These are phyloP conservation scores for Podarcis cretensis DNA, from an alignment of 2,113 vertebrate species.

Conservation along the genomic window DNA sequence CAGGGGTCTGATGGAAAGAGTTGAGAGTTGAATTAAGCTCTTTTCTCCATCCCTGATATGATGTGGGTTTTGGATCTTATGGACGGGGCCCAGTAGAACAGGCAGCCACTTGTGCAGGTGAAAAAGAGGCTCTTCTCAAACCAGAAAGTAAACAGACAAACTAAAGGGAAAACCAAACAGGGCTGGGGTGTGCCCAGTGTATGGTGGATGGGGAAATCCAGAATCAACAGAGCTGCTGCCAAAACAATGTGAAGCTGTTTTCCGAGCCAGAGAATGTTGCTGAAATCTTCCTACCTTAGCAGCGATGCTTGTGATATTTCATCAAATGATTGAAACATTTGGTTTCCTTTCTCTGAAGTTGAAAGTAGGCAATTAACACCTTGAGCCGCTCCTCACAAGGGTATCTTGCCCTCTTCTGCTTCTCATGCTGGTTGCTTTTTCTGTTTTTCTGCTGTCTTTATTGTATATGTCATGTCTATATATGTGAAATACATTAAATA, in stretches of 20 bases:
- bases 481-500: not conserved
- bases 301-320: not conserved
- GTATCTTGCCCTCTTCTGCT: not conserved
- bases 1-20: not conserved
- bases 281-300: not conserved
- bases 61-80: constrained; percentile 7
- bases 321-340: not conserved
- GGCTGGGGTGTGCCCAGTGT: constrained; percentile 13
- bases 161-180: constrained; percentile 26
- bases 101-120: constrained; percentile 18
- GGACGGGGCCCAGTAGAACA: not conserved
- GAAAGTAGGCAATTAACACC: not conserved
- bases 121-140: constrained; percentile 12
- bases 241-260: constrained; percentile 17
- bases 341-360: not conserved
- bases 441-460: not conserved
- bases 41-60: not conserved
- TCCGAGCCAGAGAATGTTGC: not conserved
- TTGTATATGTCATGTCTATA: not conserved
- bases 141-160: constrained; percentile 17
- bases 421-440: not conserved
- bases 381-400: not conserved
- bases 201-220: constrained; percentile 16
- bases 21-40: not conserved
- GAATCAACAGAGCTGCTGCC: constrained; percentile 29